A percentile compares a stretch with the other conserved stretches of the same genome.
These are phyloP conservation scores for Coecobrya sp. DNA, from an alignment of 2,888 invertebrate genomes.

Conservation along the genomic window DNA sequence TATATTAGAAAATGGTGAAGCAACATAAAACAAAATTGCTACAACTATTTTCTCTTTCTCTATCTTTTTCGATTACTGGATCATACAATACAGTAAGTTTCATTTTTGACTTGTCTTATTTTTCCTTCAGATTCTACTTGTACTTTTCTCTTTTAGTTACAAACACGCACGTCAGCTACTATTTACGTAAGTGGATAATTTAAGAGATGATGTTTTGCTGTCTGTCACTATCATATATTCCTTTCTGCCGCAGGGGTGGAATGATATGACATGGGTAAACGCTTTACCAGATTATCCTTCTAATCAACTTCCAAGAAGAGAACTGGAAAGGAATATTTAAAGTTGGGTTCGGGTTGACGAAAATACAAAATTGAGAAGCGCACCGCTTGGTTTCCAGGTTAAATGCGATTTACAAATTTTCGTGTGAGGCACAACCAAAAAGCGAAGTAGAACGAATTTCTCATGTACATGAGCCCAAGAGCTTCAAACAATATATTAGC, in stretches of 20 bases:
- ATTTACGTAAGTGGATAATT: too few species aligned
- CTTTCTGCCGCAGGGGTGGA: neutral
- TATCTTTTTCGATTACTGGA: neutral
- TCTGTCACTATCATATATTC: constrained; percentile 63
- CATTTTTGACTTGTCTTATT: neutral
- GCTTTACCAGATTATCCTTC: constrained; percentile 75
- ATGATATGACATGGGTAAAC: constrained; percentile 68
- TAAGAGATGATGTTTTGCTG: too few species aligned
- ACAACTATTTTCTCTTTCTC: neutral
- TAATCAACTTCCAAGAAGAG: constrained; percentile 53
- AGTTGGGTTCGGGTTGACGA: neutral
- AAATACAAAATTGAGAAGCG: neutral
- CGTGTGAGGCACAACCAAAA: too few species aligned
- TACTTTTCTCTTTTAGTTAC: neutral
- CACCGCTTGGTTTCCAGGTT: neutral
- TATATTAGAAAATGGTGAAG: neutral
- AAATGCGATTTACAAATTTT: neutral
- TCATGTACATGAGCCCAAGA: neutral
- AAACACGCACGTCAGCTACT: neutral
- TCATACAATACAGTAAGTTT: neutral
- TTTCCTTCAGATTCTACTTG: neutral
- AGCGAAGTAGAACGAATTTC: too few species aligned
- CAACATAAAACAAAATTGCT: neutral
- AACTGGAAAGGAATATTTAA: constrained; percentile 2
- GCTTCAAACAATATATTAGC: too few species aligned